Evolutionary conservation across 2,113 vertebrate genomes (phyloP), one percentile per base, ranked within the genome.

Genomic region (Oxygymnocypris stewartii): DNA sequence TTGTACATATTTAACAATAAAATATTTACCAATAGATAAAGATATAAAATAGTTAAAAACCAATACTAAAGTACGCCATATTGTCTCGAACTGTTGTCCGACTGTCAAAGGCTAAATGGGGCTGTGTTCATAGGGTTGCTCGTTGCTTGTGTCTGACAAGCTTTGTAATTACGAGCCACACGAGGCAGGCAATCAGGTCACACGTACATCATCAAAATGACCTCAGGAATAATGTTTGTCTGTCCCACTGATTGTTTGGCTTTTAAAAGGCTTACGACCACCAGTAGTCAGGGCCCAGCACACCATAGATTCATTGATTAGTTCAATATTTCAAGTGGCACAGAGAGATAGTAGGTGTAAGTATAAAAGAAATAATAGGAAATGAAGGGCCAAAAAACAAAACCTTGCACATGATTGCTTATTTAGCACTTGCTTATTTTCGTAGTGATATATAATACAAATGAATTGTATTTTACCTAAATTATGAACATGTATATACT

Each of bases 121-220:
- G 28, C 16, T 79, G n/a, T 42, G 25, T 35, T 86, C 51, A 42
- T 75, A 86, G 23, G 20, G 42, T 77, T 28, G 4, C 44, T 47
- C 59, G 47, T 69, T 54, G 79, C 23, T 77, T 83, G 37, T 81
- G 86, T 88, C 87, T 88, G 82, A 87, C 71, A 65, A 74, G 67
- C 67, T 74, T 74, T 25, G 76, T 86, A 88, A 90, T 88, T 87
- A 82, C n/a, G 71, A 63, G 84, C 40, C 85, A 57, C 75, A 54
- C 2, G 51, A 87, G 74, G 73, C 76, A 87, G 85, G 59, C 76
- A 88, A 84, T 88, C 80, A 86, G 79, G 49, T 78, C 81, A 84
- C 23, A 44, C n/a, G 49, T 69, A 79, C 13, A 80, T 49, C 31
- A 84, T 90, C 79, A 88, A 87, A 79, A 86, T 86, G 74, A 88